phyloP scores from a whole-genome alignment of 2,888 invertebrate genomes.

The Drosophila antonietae region DNA sequence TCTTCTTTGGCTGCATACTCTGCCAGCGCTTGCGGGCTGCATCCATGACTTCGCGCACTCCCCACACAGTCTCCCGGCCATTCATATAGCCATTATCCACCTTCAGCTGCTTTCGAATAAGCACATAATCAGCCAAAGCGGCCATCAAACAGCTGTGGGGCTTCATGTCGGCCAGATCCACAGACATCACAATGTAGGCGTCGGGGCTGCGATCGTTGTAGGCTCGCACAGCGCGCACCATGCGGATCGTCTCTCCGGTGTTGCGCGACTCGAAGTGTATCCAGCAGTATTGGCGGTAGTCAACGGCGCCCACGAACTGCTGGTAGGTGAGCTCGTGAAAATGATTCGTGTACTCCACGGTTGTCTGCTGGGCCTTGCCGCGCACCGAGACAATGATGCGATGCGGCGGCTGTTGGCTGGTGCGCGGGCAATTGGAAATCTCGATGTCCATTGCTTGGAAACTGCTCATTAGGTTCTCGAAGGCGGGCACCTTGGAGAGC shows the following conservation, averaged over 20 bases:
- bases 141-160: conserved; percentile 85
- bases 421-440: conserved; percentile 85
- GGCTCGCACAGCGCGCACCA: conserved; percentile 86
- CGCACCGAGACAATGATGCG: conserved; percentile 87
- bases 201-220: conserved; percentile 82
- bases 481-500: conserved; percentile 85
- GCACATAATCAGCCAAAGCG: conserved; percentile 86
- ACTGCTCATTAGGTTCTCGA: conserved; percentile 86
- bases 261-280: conserved; percentile 89
- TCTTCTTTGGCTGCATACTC: conserved; percentile 45
- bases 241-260: conserved; percentile 85
- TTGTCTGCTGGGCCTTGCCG: conserved; percentile 86
- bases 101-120: conserved; percentile 88
- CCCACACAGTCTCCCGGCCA: conserved; percentile 86
- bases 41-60: conserved; percentile 79
- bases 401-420: conserved; percentile 85
- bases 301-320: conserved; percentile 85
- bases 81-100: conserved; percentile 85
- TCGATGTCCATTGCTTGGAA: conserved; percentile 86
- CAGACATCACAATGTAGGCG: conserved; percentile 85
- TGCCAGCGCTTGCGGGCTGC: conserved; percentile 18
- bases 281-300: conserved; percentile 87
- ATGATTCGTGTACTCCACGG: conserved; percentile 86
- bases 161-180: conserved; percentile 87
- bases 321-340: conserved; percentile 83